Evolutionary conservation across 2,888 invertebrate genomes (phyloP), one percentile per base, ranked within the genome.

Genomic region (Pseudococcus longispinus): DNA sequence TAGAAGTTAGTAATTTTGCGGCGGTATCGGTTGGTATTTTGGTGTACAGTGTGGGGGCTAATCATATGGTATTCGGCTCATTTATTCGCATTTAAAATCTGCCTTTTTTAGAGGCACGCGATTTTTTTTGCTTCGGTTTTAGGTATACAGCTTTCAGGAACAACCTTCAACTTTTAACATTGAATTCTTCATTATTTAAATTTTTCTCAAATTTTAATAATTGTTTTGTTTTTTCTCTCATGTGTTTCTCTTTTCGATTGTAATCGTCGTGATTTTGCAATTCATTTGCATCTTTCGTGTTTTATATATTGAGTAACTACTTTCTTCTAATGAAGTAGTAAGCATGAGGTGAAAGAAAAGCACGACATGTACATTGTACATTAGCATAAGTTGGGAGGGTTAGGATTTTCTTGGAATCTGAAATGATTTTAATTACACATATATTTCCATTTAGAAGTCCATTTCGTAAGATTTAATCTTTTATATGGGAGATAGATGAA

Each of bases 141-240:
- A 51, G 51, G 23, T 23, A 60, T 60, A 23, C 23, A 60, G 23
- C 60, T 60, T 60, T 60, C 60, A 20, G 23, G 15, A 20, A 20
- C 77, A 80, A 80, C 77, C 77, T 80, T 80, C 77, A 80, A 80
- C 77, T 80, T 80, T 80, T 20, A 80, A 80, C 77, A 80, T 80
- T 80, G 77, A 42, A 42, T n/a, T 6, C 42, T 80, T 20, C 20
- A 80, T 80, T 80, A 80, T 42, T 80, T 80, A 42, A 80, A 80
- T 80, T 77, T 77, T 77, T 80, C 18, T 80, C 2, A 60, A 70
- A 70, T 70, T 70, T 70, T 70, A 37, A 80, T 80, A 80, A 80
- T 42, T 80, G 42, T 80, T 80, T 80, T 80, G 77, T 80, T 80
- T 80, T 37, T 26, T 65, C 65, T 13, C 65, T 6, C 18, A 32